Evolutionary conservation across 2,888 invertebrate genomes (phyloP).

Genomic region (Hirtodrosophila duncani): DNA sequence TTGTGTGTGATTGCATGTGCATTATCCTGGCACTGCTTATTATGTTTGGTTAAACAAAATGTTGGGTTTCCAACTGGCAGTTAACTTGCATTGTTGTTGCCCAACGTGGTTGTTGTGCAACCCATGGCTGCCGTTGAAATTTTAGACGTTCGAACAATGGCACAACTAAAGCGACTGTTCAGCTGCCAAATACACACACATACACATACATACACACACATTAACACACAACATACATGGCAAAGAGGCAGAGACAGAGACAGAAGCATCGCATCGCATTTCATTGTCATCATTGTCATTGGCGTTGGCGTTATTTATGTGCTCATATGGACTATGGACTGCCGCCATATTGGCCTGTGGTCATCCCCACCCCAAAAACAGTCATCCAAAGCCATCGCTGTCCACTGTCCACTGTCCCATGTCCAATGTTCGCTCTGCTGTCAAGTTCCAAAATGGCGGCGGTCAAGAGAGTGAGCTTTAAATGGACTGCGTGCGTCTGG

Average conservation of each 20-base stretch:
- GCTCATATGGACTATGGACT: slow-evolving; percentile 23
- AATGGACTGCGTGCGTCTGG: not conserved
- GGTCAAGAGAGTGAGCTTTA: not conserved
- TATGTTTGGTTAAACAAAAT: slow-evolving; percentile 17
- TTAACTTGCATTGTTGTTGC: slow-evolving; percentile 20
- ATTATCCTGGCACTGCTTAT: slow-evolving; percentile 13
- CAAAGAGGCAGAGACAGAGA: not conserved
- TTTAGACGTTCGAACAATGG: slow-evolving; percentile 38
- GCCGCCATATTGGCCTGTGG: slow-evolving; percentile 33
- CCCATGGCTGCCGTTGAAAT: slow-evolving; percentile 16
- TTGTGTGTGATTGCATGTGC: slow-evolving; percentile 11
- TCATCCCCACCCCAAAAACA: slow-evolving; percentile 5
- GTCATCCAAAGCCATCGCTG: not conserved
- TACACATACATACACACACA: not conserved
- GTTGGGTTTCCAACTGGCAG: slow-evolving; percentile 1
- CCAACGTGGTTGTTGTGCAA: slow-evolving; percentile 8
- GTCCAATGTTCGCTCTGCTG: not conserved
- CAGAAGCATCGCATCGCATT: slow-evolving; percentile 33
- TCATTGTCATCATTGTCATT: slow-evolving; percentile 48
- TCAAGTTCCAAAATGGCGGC: slow-evolving; percentile 7
- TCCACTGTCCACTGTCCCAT: not conserved
- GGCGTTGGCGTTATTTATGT: slow-evolving; percentile 41
- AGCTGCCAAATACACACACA: slow-evolving; percentile 28
- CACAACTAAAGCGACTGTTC: slow-evolving; percentile 16
- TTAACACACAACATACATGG: too few relatives aligned